phyloP scores from a whole-genome alignment of 1,140 invertebrate genomes.

The Condylostylus longicornis region DNA sequence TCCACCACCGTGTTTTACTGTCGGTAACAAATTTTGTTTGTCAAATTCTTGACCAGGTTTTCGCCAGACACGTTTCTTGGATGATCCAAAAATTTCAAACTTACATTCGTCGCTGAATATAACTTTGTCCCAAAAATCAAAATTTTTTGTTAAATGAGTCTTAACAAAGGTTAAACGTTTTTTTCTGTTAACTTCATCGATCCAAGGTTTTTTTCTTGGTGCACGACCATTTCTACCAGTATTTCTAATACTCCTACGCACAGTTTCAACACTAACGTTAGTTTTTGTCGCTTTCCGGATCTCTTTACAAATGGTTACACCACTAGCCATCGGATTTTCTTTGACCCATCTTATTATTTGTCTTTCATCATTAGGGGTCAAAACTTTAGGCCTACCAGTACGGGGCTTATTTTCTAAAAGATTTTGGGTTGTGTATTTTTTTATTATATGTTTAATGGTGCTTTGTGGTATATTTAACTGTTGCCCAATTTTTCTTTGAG shows the following conservation, averaged over 20 bases:
- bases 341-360: slow-evolving; percentile 2
- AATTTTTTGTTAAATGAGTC: slow-evolving; percentile 5
- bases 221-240: slow-evolving; percentile 1
- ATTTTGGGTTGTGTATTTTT: too few relatives aligned
- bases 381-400: slow-evolving; percentile 1
- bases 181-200: slow-evolving; percentile 4
- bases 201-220: slow-evolving; percentile 1
- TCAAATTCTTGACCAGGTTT: slow-evolving; percentile 4
- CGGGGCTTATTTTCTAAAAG: slow-evolving; percentile 3
- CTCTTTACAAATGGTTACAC: not conserved
- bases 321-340: slow-evolving; percentile 1
- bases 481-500: too few relatives aligned
- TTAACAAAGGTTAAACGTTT: slow-evolving; percentile 9
- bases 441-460: too few relatives aligned
- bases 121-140: slow-evolving; percentile 9
- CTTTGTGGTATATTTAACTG: too few relatives aligned
- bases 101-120: slow-evolving; percentile 16
- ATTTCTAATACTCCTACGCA: not conserved
- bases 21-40: slow-evolving; percentile 13
- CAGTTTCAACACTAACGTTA: slow-evolving; percentile 1
- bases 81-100: slow-evolving; percentile 12
- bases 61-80: slow-evolving; percentile 6
- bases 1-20: slow-evolving; percentile 28
- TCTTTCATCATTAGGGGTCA: slow-evolving; percentile 2
- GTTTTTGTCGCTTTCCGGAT: not conserved